These are phyloP conservation scores for Pemphredon lugubris DNA, from an alignment of 2,888 invertebrate species.

Conservation along the genomic window DNA sequence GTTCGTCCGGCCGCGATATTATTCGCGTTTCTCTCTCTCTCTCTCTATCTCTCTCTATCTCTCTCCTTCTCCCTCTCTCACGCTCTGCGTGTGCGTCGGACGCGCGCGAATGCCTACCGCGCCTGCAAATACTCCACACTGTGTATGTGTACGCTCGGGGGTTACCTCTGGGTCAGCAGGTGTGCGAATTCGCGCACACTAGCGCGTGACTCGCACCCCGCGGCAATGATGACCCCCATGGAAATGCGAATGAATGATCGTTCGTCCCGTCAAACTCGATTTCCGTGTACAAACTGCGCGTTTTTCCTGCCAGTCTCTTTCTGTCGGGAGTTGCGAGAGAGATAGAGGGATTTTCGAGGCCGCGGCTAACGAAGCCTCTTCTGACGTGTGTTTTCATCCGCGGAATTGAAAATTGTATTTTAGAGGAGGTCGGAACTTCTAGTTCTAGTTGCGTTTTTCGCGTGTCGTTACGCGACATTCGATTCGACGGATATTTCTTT, in stretches of 20 bases:
- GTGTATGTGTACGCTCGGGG: no score
- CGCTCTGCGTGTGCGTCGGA: neutral
- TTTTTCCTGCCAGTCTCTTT: slow-evolving; percentile 25
- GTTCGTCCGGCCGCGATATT: slow-evolving; percentile 70
- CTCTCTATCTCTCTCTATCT: no score
- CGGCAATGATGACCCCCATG: slow-evolving; percentile 51
- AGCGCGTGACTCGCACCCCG: no score
- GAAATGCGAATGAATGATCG: slow-evolving; percentile 65
- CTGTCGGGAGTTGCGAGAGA: no score
- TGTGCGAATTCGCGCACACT: slow-evolving; percentile 17
- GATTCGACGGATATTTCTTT: no score
- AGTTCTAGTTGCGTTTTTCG: no score
- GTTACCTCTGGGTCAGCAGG: no score
- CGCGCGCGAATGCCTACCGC: no score
- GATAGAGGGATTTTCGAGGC: slow-evolving; percentile 31
- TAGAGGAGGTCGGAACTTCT: no score
- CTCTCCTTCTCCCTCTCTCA: no score
- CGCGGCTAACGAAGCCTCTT: slow-evolving; percentile 40
- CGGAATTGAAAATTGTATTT: neutral
- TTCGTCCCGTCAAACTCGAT: slow-evolving; percentile 60
- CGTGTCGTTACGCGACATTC: no score
- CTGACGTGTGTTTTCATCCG: slow-evolving; percentile 16
- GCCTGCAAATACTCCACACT: no score
- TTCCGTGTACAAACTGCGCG: slow-evolving; percentile 39
- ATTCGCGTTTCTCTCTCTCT: slow-evolving; percentile 63